A percentile compares a stretch with the other conserved stretches of the same genome.
phyloP scores from a whole-genome alignment of 2,113 vertebrate species.

The Okapia johnstoni region DNA sequence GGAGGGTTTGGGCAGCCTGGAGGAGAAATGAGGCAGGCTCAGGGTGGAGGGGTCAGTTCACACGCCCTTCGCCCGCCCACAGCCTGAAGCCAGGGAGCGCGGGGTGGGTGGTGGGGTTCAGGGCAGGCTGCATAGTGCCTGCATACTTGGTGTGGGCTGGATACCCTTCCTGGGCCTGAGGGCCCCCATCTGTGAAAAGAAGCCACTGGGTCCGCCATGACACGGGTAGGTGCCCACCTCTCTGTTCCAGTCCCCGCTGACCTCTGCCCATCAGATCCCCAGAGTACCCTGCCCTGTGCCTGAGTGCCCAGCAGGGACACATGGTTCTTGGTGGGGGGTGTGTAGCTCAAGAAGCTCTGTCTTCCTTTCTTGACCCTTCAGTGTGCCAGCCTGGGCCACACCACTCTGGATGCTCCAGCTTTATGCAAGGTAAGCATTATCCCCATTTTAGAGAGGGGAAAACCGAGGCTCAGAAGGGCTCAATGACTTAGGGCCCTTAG shows the following conservation, averaged over 20 bases:
- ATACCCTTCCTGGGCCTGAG: not conserved
- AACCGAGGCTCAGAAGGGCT: not conserved
- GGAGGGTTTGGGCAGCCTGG: not conserved
- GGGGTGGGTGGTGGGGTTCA: not conserved
- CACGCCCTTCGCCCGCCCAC: rapidly evolving
- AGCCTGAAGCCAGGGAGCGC: not conserved
- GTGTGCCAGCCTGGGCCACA: not conserved
- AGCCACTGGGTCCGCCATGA: not conserved
- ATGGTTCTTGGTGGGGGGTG: not conserved
- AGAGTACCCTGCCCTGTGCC: not conserved
- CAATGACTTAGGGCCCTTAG: not conserved
- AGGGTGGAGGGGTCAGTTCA: too few species aligned
- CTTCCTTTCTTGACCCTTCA: not conserved
- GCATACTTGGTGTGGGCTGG: not conserved
- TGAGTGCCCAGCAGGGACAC: rapidly evolving
- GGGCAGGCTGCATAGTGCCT: not conserved
- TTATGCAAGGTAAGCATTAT: too few species aligned
- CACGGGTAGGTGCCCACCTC: not conserved
- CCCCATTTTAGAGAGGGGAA: not conserved
- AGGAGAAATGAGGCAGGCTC: rapidly evolving
- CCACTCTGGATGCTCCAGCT: not conserved
- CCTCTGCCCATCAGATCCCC: not conserved
- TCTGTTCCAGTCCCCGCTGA: not conserved
- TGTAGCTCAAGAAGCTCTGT: not conserved
- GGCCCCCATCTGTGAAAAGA: not conserved